phyloP scores from a whole-genome alignment of 2,113 vertebrate species.

The Pogona vitticeps region DNA sequence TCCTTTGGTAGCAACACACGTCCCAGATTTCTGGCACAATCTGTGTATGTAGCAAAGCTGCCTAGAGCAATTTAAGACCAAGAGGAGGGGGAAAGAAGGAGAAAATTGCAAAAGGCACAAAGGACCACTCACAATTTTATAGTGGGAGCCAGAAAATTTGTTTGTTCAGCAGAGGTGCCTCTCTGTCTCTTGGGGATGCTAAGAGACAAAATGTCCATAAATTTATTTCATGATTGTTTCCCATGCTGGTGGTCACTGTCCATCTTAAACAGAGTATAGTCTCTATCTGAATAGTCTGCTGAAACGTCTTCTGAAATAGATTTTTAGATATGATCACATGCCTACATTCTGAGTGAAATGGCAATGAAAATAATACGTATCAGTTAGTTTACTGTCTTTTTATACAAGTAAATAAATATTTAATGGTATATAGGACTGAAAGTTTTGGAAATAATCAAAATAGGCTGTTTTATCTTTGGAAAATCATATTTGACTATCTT shows the following conservation, averaged over 20 bases:
- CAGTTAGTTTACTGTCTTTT: background rate
- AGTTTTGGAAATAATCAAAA: too few species aligned
- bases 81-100: slow-evolving; percentile 12
- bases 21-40: slow-evolving; percentile 58
- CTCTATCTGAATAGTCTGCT: background rate
- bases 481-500: too few species aligned
- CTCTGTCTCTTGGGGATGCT: slow-evolving; percentile 43
- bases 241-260: background rate
- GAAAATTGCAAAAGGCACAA: slow-evolving; percentile 1
- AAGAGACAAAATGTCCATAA: slow-evolving; percentile 38
- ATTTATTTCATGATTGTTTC: slow-evolving; percentile 31
- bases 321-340: background rate
- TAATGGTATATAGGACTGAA: too few species aligned
- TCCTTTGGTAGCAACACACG: slow-evolving; percentile 67
- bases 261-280: slow-evolving; percentile 15
- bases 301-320: background rate
- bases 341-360: background rate
- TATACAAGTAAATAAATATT: too few species aligned
- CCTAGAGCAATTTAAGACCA: slow-evolving; percentile 59
- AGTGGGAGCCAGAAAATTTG: slow-evolving; percentile 47
- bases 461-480: too few species aligned
- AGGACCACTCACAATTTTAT: slow-evolving; percentile 50
- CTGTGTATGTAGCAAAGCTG: slow-evolving; percentile 53
- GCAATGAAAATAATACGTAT: background rate
- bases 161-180: slow-evolving; percentile 58